Conservation (phyloP, 2,888 invertebrate species). For the Parapristionchus giblindavisi region DNA sequence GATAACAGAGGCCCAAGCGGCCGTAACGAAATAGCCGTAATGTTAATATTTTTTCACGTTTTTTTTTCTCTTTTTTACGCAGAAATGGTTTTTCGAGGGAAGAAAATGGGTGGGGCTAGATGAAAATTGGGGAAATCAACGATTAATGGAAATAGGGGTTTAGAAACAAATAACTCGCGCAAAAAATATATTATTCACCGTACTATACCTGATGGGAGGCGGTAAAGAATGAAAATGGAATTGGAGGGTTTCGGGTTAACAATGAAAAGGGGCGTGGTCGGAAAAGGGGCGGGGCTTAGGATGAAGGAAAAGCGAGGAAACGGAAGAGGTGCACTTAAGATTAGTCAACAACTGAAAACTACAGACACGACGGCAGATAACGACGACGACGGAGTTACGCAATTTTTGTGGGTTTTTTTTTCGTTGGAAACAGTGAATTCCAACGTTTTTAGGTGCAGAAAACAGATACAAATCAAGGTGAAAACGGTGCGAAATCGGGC, state of each 20-base stretch:
- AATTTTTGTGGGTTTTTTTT: constrained; percentile 33
- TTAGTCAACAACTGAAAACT: constrained; percentile 36
- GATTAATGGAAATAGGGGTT: not conserved
- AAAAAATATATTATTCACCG: constrained; percentile 17
- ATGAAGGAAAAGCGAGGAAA: not conserved
- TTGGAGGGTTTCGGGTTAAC: not conserved
- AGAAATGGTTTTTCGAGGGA: constrained; percentile 16
- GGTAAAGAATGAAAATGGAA: constrained; percentile 1
- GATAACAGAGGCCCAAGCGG: not conserved
- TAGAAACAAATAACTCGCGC: constrained; percentile 28
- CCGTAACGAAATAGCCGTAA: constrained; percentile 17
- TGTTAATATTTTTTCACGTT: constrained; percentile 22
- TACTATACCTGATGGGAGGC: constrained; percentile 27
- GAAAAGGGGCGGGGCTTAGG: not conserved
- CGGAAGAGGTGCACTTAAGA: constrained; percentile 13
- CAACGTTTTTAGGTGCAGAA: not conserved
- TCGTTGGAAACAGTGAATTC: constrained; percentile 5
- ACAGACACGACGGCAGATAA: not conserved
- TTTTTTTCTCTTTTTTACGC: constrained; percentile 19
- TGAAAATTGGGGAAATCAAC: not conserved
- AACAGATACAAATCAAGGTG: not conserved
- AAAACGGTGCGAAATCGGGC: constrained; percentile 16
- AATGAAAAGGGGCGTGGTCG: constrained; percentile 1
- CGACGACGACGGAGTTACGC: constrained; percentile 25
- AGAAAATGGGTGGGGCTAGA: not conserved